These are phyloP conservation scores for Pipra filicauda DNA, from an alignment of 2,113 vertebrate genomes.

Conservation along the genomic window DNA sequence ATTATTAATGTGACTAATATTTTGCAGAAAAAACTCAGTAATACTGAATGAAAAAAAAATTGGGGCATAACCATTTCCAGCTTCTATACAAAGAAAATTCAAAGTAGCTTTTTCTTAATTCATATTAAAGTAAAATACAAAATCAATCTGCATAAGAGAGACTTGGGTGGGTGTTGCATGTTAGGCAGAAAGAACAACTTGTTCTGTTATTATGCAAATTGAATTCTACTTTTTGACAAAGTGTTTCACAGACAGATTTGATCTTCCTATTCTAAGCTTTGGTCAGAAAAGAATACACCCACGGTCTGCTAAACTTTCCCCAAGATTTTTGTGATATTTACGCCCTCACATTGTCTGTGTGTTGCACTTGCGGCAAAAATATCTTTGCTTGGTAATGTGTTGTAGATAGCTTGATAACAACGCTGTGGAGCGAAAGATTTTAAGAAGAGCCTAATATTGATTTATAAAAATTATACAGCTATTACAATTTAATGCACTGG, in stretches of 20 bases:
- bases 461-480: not conserved
- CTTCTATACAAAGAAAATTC: conserved; percentile 1
- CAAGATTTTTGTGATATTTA: not conserved
- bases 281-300: conserved; percentile 39
- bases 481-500: not conserved
- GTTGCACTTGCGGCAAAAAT: not conserved
- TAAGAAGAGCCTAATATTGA: not conserved
- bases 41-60: not conserved
- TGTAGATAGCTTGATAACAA: not conserved
- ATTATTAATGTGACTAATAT: not conserved
- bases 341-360: not conserved
- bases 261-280: conserved; percentile 17
- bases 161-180: conserved; percentile 39
- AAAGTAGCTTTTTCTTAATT: conserved; percentile 50
- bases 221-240: conserved; percentile 56
- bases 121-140: not conserved
- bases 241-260: conserved; percentile 35
- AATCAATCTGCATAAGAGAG: conserved; percentile 23
- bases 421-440: not conserved
- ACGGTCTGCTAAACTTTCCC: not conserved
- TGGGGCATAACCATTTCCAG: not conserved
- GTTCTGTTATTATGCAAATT: conserved; percentile 59
- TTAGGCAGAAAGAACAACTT: conserved; percentile 46
- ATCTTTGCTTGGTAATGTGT: not conserved
- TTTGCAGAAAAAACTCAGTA: not conserved